These are phyloP conservation scores for Neolamprologus modestus DNA, from an alignment of 2,113 vertebrate species.

Conservation along the genomic window DNA sequence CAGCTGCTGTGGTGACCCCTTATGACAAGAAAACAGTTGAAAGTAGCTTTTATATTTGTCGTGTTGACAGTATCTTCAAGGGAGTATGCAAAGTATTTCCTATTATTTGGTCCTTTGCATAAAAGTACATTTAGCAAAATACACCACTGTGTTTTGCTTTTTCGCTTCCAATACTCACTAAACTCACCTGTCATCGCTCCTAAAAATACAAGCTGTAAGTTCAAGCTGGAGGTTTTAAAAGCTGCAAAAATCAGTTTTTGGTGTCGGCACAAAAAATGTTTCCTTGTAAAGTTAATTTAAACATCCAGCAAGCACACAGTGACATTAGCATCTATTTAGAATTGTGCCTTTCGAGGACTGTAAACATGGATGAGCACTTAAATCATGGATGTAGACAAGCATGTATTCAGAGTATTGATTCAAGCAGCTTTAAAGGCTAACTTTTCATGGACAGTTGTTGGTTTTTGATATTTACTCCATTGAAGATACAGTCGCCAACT, in stretches of 20 bases:
- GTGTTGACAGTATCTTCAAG: neutral
- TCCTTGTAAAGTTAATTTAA: neutral
- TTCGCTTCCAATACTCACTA: neutral
- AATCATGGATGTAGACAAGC: neutral
- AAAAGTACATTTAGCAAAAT: neutral
- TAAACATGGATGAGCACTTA: neutral
- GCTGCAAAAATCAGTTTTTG: neutral
- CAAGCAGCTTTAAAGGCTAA: neutral
- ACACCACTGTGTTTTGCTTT: neutral
- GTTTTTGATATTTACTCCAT: neutral
- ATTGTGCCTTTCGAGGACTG: neutral
- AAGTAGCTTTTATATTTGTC: neutral
- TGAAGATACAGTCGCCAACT: neutral
- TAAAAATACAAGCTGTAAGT: neutral
- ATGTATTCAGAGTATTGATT: neutral
- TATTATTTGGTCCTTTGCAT: neutral
- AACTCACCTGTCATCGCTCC: accelerated
- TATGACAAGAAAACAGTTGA: neutral
- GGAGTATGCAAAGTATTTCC: neutral
- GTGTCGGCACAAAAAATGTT: neutral
- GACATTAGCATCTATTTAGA: neutral
- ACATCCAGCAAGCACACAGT: neutral
- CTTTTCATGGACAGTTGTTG: neutral
- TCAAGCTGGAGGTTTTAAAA: neutral
- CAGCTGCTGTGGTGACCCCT: neutral